Evolutionary conservation across 2,797 vertebrate genomes (phyloP), one percentile per base, ranked within the genome.

Genomic region (Mastacembelus armatus): DNA sequence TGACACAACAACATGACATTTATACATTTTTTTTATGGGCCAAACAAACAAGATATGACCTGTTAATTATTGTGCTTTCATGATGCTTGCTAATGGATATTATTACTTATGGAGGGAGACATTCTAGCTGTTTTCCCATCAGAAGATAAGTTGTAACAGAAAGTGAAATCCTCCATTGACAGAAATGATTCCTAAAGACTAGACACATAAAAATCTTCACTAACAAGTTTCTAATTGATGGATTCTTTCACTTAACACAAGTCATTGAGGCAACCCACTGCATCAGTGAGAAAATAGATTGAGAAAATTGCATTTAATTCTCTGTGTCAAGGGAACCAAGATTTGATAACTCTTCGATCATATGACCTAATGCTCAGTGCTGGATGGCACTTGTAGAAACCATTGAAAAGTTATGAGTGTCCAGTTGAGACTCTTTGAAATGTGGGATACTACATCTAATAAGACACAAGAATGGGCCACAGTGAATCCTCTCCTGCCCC

Each of bases 261-360:
- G n/a, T 51, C 55, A 54, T 3, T 60, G 30, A 74, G 58, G 52
- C 50, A 27, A 60, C 11, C 15, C 24, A 43, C 11, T 56, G 52
- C 73, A 49, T 64, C 40, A 47, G 45, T 35, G 27, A 73, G 43
- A 26, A 58, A 73, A 63, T 60, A 58, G 43, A 71, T 51, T 45
- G n/a, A 50, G 51, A 27, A 73, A 39, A 57, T 29, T 21, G 40
- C 21, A 74, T 61, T 57, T 55, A 60, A 77, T 70, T 62, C 57
- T 29, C 30, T 16, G 12, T 40, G 69, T 68, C 70, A 48, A 50
- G 38, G 29, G 16, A 75, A 63, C 39, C 16, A 3, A 55, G 69
- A 72, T 78, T 74, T 71, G 71, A 78, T 67, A 56, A 47, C 36
- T 56, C 49, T 66, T 75, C 44, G 19, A 66, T 81, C 52, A 59